Percentiles rank a stretch among this genome's conserved stretches.
phyloP scores from a whole-genome alignment of 2,797 vertebrate genomes.

The Miichthys miiuy region DNA sequence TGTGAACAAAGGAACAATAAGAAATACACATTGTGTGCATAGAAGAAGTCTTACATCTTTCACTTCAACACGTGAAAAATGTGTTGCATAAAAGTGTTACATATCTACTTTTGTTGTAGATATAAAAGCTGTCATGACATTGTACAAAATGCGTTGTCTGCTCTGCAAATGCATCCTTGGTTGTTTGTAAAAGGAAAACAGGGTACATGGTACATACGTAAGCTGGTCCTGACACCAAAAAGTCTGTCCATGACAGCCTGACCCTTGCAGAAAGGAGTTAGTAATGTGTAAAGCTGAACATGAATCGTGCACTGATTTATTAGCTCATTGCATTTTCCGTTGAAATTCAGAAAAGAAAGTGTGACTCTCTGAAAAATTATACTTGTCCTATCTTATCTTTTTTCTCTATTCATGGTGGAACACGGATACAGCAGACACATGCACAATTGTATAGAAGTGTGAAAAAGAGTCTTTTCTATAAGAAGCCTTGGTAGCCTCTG shows the following conservation, averaged over 20 bases:
- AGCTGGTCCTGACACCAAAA: neutral
- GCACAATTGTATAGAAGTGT: neutral
- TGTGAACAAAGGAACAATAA: no score
- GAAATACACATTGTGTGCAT: no score
- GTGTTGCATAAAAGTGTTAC: no score
- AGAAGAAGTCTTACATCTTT: no score
- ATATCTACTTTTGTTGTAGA: no score
- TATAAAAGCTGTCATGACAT: neutral
- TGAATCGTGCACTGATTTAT: neutral
- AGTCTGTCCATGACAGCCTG: neutral
- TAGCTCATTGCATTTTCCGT: neutral
- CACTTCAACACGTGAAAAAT: no score
- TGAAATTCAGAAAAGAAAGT: neutral
- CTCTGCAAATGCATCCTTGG: neutral
- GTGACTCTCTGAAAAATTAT: neutral
- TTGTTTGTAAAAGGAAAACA: neutral
- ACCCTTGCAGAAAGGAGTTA: neutral
- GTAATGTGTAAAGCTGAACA: neutral
- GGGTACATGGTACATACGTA: neutral
- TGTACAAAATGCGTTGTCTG: neutral
- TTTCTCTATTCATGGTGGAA: neutral
- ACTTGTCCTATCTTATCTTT: neutral
- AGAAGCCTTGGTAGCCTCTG: neutral
- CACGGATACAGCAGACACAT: neutral
- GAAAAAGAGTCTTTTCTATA: conserved; percentile 4